phyloP scores from a whole-genome alignment of 2,888 invertebrate species.

The Drosophila neotestacea region DNA sequence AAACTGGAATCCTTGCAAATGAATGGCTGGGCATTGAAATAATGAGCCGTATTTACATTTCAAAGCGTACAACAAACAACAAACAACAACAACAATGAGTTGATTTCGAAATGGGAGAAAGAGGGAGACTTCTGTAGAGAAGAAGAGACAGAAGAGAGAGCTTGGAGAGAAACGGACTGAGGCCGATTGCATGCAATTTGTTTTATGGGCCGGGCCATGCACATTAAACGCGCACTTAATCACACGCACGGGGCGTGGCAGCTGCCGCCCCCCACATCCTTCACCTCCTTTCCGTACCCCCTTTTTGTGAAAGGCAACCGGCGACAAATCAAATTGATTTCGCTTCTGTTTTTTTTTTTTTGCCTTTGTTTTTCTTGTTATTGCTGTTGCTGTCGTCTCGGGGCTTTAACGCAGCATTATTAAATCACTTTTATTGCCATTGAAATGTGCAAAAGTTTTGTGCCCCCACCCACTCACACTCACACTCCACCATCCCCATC shows the following conservation, averaged over 20 bases:
- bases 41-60: conserved; percentile 79
- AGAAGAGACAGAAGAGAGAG: background rate
- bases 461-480: background rate
- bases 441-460: conserved; percentile 75
- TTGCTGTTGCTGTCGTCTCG: conserved; percentile 50
- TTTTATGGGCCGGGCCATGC: conserved; percentile 73
- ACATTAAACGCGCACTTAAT: conserved; percentile 78
- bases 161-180: conserved; percentile 26
- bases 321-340: conserved; percentile 80
- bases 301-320: conserved; percentile 13
- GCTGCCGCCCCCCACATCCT: conserved; percentile 5
- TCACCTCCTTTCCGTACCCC: no score
- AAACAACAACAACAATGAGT: conserved; percentile 34
- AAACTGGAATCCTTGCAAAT: conserved; percentile 63
- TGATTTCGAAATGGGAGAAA: conserved; percentile 4
- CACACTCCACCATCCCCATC: background rate
- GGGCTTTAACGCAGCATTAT: conserved; percentile 64
- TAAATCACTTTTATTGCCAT: conserved; percentile 80
- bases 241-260: conserved; percentile 72
- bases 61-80: conserved; percentile 56
- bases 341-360: conserved; percentile 25
- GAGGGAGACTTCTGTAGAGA: background rate
- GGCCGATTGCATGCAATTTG: conserved; percentile 76
- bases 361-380: conserved; percentile 28
- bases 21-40: conserved; percentile 72